phyloP scores from a whole-genome alignment of 2,113 vertebrate genomes.

The Cyprinodon brontotheroides region DNA sequence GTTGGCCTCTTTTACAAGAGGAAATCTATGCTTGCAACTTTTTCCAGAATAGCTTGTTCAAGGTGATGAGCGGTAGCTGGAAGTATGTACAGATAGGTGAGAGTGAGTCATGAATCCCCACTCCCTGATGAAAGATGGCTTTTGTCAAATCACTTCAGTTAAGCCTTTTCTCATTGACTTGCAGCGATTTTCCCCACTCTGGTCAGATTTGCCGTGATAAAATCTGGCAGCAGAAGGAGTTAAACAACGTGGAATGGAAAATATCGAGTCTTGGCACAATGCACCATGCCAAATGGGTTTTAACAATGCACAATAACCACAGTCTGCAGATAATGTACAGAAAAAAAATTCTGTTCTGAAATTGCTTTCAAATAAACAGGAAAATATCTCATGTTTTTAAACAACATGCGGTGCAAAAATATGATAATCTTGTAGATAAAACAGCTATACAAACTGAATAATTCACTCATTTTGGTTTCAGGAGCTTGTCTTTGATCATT shows the following conservation, averaged over 20 bases:
- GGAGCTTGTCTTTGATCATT: not conserved
- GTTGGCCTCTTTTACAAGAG: constrained; percentile 25
- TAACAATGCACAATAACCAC: constrained; percentile 28
- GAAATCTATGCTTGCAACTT: constrained; percentile 32
- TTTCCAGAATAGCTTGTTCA: constrained; percentile 28
- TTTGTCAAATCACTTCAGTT: constrained; percentile 24
- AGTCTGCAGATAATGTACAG: constrained; percentile 5
- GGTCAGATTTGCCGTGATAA: constrained; percentile 22
- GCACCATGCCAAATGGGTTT: constrained; percentile 33
- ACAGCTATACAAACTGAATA: not conserved
- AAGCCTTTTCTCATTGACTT: constrained; percentile 14
- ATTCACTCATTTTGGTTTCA: constrained; percentile 21
- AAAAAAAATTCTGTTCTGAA: not conserved
- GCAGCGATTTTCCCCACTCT: not conserved
- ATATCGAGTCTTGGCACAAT: constrained; percentile 32
- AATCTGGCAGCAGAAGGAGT: constrained; percentile 30
- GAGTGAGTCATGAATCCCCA: constrained; percentile 31
- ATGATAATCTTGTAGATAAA: not conserved
- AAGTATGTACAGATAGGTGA: constrained; percentile 51
- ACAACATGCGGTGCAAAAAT: constrained; percentile 10
- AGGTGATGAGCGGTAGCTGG: constrained; percentile 30
- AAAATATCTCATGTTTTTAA: not conserved
- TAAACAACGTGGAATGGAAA: constrained; percentile 46
- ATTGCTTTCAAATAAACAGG: not conserved
- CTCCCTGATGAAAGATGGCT: constrained; percentile 30